Evolutionary conservation across 2,797 vertebrate genomes (phyloP).

Genomic region (Aldrovandia affinis): DNA sequence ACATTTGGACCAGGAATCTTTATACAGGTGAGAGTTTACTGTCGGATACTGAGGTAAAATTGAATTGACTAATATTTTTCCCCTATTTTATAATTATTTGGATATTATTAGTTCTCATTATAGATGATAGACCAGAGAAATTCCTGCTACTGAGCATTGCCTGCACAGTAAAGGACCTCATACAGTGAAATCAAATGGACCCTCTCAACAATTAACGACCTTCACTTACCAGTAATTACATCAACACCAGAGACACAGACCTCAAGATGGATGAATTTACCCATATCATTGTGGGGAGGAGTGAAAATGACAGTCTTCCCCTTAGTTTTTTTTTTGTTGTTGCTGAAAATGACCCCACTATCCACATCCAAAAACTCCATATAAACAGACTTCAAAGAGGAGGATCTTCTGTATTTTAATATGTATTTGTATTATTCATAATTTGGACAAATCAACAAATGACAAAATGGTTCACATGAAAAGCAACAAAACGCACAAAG

Average conservation of each 20-base stretch:
- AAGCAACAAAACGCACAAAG: background rate
- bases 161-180: background rate
- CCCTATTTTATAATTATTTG: background rate
- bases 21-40: background rate
- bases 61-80: background rate
- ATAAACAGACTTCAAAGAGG: background rate
- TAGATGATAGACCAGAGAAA: background rate
- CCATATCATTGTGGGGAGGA: background rate
- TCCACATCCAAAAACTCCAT: background rate
- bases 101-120: background rate
- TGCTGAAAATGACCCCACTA: background rate
- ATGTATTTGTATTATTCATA: background rate
- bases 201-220: background rate
- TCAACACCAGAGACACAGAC: background rate
- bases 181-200: constrained; percentile 3
- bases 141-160: background rate
- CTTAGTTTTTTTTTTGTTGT: background rate
- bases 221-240: background rate
- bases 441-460: background rate
- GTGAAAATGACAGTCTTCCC: background rate
- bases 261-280: background rate
- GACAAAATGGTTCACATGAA: background rate
- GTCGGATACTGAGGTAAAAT: background rate
- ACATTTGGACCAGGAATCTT: background rate
- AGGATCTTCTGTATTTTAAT: no score